Conservation (phyloP, 2,888 invertebrate genomes). For the Spialia ferax region DNA sequence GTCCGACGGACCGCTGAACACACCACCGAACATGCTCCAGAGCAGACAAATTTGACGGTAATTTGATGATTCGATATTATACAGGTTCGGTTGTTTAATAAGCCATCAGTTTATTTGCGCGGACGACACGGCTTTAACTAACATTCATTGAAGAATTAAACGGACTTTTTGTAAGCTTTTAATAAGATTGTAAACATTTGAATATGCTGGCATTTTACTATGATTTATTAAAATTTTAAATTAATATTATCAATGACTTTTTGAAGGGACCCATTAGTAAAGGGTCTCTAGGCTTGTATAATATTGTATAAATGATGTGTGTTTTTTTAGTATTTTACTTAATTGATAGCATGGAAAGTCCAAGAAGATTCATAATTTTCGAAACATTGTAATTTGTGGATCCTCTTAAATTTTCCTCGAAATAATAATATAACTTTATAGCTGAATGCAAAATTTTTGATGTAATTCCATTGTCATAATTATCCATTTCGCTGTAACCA, state of each 20-base stretch:
- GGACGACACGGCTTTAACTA: background rate
- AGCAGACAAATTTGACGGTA: too few relatives aligned
- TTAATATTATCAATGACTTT: background rate
- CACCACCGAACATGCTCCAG: too few relatives aligned
- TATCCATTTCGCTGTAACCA: too few relatives aligned
- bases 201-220: constrained; percentile 31
- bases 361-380: background rate
- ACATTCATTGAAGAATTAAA: constrained; percentile 15
- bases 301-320: constrained; percentile 38
- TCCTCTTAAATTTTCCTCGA: background rate
- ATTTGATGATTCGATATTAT: too few relatives aligned
- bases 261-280: background rate
- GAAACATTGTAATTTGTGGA: background rate
- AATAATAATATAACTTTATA: background rate
- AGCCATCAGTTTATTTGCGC: background rate
- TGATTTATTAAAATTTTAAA: constrained; percentile 4
- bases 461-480: background rate
- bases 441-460: background rate
- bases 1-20: too few relatives aligned
- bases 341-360: background rate
- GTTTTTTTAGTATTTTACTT: background rate
- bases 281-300: constrained; percentile 28
- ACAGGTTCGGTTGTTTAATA: too few relatives aligned
- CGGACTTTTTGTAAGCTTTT: constrained; percentile 5
- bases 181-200: constrained; percentile 19